A percentile compares a stretch with the other conserved stretches of the same genome.
Evolutionary conservation across 2,888 invertebrate species (phyloP).

Genomic region (Watsonalla binaria): DNA sequence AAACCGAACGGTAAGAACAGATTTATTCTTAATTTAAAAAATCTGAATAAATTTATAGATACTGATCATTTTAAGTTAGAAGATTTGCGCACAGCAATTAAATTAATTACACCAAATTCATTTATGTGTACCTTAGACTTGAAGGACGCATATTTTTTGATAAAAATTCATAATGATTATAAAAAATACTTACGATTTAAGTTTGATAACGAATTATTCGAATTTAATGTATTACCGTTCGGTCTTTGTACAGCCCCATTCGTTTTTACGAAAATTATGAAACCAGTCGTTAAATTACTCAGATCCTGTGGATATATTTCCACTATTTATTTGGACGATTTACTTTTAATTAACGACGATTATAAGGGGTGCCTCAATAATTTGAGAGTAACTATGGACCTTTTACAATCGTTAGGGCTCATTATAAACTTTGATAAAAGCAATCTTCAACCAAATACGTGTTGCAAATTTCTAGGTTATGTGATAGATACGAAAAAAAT

Average conservation of each 20-base stretch:
- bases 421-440: slow-evolving; percentile 18
- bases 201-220: too few species aligned
- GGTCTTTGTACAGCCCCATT: slow-evolving; percentile 2
- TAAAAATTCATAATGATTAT: too few species aligned
- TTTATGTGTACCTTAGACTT: too few species aligned
- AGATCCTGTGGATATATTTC: slow-evolving; percentile 8
- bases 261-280: slow-evolving; percentile 8
- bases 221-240: too few species aligned
- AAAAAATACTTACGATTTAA: too few species aligned
- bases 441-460: slow-evolving; percentile 4
- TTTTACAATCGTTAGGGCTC: slow-evolving; percentile 11
- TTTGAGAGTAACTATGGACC: neutral
- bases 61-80: too few species aligned
- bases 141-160: too few species aligned
- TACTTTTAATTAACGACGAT: slow-evolving; percentile 1
- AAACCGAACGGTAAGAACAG: too few species aligned
- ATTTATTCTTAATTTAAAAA: too few species aligned
- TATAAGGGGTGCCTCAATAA: neutral
- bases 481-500: slow-evolving; percentile 9
- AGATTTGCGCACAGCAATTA: too few species aligned
- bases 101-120: too few species aligned
- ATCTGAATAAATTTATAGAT: too few species aligned
- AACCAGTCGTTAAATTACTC: slow-evolving; percentile 9
- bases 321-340: slow-evolving; percentile 15
- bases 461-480: slow-evolving; percentile 15